Evolutionary conservation across 2,888 invertebrate genomes (phyloP).

Genomic region (Hypselothyrea guttata): DNA sequence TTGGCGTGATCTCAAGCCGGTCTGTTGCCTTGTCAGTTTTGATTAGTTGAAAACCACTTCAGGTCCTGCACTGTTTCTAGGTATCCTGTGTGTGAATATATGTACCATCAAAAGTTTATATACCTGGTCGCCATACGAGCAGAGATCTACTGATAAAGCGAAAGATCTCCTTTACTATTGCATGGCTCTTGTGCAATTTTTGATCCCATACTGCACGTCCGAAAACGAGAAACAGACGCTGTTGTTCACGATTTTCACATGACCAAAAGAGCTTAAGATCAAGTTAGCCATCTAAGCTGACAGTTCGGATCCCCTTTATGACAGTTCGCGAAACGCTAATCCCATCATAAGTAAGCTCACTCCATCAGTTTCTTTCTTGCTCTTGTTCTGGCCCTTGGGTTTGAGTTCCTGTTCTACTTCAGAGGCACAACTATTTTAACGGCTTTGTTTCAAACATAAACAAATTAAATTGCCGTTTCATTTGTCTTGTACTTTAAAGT

Average conservation of each 20-base stretch:
- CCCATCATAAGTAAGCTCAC: conserved; percentile 66
- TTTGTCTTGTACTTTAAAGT: conserved; percentile 57
- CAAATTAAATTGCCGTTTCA: conserved; percentile 61
- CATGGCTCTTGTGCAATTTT: too few relatives aligned
- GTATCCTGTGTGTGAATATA: conserved; percentile 68
- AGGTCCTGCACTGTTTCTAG: conserved; percentile 20
- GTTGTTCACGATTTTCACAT: conserved; percentile 74
- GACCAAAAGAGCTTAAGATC: conserved; percentile 76
- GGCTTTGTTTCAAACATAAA: conserved; percentile 52
- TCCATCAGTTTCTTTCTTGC: conserved; percentile 12
- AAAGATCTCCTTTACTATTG: conserved; percentile 41
- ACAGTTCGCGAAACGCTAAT: conserved; percentile 68
- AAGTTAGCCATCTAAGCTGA: conserved; percentile 74
- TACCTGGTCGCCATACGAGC: conserved; percentile 65
- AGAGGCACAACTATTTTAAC: conserved; percentile 10
- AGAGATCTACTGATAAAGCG: conserved; percentile 52
- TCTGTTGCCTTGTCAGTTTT: conserved; percentile 73
- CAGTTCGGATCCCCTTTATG: conserved; percentile 71
- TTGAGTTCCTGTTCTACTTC: background rate
- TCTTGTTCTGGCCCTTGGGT: conserved; percentile 5
- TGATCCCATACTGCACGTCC: conserved; percentile 53
- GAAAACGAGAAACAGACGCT: conserved; percentile 16
- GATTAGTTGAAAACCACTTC: conserved; percentile 72
- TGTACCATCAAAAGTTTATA: conserved; percentile 21
- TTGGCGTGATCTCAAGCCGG: conserved; percentile 61